Conservation (phyloP, 2,888 invertebrate species). For the Cancer borealis region DNA sequence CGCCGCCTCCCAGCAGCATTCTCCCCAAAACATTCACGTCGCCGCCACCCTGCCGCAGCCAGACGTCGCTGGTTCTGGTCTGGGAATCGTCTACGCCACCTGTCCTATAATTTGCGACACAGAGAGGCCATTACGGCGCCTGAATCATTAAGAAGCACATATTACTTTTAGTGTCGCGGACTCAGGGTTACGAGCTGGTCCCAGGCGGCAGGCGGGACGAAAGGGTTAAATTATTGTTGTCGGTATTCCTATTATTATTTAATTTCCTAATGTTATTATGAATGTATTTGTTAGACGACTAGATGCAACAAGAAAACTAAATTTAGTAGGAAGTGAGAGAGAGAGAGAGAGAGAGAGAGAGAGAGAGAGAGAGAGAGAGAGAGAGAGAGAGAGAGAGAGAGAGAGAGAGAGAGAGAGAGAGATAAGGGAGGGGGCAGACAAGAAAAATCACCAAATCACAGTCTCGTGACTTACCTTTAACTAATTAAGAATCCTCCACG, state of each 20-base stretch:
- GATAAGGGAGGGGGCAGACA: too few species aligned
- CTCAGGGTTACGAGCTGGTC: neutral
- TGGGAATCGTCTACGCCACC: neutral
- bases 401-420: too few species aligned
- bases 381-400: too few species aligned
- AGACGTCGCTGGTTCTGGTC: neutral
- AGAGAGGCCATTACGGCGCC: neutral
- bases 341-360: conserved; percentile 40
- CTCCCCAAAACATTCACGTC: neutral
- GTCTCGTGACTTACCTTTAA: too few species aligned
- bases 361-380: conserved; percentile 31
- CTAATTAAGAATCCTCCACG: neutral
- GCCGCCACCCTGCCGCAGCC: neutral
- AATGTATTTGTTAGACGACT: too few species aligned
- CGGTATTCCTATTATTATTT: too few species aligned
- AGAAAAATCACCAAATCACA: too few species aligned
- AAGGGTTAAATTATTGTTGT: neutral
- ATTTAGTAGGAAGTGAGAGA: neutral
- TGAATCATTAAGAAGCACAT: conserved; percentile 17
- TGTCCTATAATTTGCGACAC: conserved; percentile 32
- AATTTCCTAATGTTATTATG: too few species aligned
- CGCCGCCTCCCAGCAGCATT: neutral
- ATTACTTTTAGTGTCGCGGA: neutral
- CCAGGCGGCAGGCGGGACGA: neutral
- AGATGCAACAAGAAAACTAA: too few species aligned